Percentiles rank a stretch among this genome's conserved stretches.
phyloP scores from a whole-genome alignment of 1,140 invertebrate species.

The Caenorhabditis inopinata region DNA sequence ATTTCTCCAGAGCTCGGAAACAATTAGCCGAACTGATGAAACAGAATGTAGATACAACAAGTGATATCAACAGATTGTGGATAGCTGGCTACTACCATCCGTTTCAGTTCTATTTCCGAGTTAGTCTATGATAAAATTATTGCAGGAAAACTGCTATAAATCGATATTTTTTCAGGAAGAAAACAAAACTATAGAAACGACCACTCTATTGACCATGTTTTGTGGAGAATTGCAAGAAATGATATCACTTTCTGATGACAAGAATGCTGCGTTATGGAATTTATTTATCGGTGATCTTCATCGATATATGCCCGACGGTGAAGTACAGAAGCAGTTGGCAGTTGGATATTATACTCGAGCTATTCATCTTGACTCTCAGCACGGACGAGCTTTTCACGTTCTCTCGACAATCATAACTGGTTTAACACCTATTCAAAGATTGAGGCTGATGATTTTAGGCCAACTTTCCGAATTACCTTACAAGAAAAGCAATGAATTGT shows the following conservation, averaged over 20 bases:
- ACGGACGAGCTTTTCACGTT: not conserved
- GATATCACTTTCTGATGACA: not conserved
- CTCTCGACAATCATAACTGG: not conserved
- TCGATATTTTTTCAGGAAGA: not conserved
- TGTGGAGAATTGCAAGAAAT: constrained; percentile 20
- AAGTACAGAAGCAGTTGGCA: not conserved
- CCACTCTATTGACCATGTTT: not conserved
- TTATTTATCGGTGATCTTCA: not conserved
- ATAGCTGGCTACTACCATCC: constrained; percentile 2
- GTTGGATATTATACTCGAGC: not conserved
- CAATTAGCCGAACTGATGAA: not conserved
- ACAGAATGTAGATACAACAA: not conserved
- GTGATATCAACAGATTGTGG: not conserved
- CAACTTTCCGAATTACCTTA: not conserved
- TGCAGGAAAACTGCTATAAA: too few species aligned
- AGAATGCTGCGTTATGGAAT: not conserved
- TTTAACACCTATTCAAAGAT: not conserved
- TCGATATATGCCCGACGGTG: not conserved
- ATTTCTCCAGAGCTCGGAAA: not conserved
- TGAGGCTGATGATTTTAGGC: not conserved
- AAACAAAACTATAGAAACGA: not conserved
- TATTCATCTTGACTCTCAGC: not conserved
- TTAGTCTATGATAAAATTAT: not conserved
- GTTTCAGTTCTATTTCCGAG: not conserved
- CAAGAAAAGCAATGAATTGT: not conserved